Percentiles rank a stretch among this genome's conserved stretches.
Conservation (phyloP, 2,888 invertebrate species). For the Aporophyla nigra region DNA sequence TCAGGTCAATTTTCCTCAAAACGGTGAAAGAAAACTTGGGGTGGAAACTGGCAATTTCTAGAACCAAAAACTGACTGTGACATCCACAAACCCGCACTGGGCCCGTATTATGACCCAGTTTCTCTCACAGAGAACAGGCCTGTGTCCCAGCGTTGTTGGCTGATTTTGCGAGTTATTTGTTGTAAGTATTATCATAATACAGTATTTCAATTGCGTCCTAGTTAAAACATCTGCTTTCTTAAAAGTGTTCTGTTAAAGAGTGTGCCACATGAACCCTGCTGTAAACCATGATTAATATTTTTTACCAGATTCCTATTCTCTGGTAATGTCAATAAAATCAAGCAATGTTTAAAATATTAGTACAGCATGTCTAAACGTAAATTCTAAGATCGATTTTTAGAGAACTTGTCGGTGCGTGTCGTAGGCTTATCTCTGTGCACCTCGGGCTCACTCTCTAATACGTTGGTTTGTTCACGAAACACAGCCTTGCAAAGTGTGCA, state of each 20-base stretch:
- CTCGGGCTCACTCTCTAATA: constrained; percentile 30
- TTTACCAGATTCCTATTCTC: no score
- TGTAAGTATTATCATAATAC: background rate
- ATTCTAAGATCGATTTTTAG: constrained; percentile 39
- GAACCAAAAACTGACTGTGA: background rate
- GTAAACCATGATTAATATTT: background rate
- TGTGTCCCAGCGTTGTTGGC: no score
- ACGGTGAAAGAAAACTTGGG: background rate
- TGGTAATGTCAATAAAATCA: background rate
- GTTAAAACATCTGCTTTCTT: background rate
- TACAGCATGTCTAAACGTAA: background rate
- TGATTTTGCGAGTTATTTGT: background rate
- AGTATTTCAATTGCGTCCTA: background rate
- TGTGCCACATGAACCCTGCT: background rate
- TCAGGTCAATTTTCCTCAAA: background rate
- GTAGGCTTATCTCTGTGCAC: constrained; percentile 57
- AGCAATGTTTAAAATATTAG: background rate
- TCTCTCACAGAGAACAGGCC: background rate
- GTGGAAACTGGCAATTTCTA: no score
- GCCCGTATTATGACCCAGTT: background rate
- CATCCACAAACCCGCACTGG: background rate
- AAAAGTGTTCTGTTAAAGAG: background rate
- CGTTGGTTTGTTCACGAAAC: constrained; percentile 5
- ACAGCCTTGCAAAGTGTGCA: background rate
- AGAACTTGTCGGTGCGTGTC: constrained; percentile 45